phyloP scores from a whole-genome alignment of 2,888 invertebrate species.

The Tribolium freemani region DNA sequence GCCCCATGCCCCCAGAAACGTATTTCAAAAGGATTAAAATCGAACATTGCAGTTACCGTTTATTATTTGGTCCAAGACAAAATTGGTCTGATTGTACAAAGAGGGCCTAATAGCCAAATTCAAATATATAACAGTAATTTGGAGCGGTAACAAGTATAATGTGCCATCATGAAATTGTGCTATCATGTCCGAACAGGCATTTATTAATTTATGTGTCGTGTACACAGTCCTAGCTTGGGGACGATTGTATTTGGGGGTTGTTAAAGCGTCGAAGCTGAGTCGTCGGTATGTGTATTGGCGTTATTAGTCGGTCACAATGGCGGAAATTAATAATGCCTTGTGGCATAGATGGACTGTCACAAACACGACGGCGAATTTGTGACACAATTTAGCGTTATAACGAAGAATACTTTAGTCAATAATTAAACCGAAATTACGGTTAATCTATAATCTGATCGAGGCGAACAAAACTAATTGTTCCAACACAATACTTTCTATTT shows the following conservation, averaged over 20 bases:
- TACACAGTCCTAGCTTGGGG: slow-evolving; percentile 28
- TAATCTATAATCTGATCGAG: slow-evolving; percentile 7
- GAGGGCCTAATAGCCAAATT: slow-evolving; percentile 10
- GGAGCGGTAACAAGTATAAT: slow-evolving; percentile 43
- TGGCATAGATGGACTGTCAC: slow-evolving; percentile 55
- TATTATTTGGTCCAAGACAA: slow-evolving; percentile 2
- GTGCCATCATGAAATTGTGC: slow-evolving; percentile 42
- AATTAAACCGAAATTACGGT: slow-evolving; percentile 1
- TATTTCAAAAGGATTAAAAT: slow-evolving; percentile 15
- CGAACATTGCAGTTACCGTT: slow-evolving; percentile 3
- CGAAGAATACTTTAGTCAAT: neutral
- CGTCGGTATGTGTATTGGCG: slow-evolving; percentile 37
- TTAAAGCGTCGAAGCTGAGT: slow-evolving; percentile 26
- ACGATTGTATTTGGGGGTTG: slow-evolving; percentile 31
- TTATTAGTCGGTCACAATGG: slow-evolving; percentile 42
- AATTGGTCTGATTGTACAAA: slow-evolving; percentile 29
- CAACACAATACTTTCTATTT: slow-evolving; percentile 22
- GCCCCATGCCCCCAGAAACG: neutral
- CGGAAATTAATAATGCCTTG: slow-evolving; percentile 46
- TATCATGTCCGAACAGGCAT: slow-evolving; percentile 42
- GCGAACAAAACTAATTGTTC: slow-evolving; percentile 11
- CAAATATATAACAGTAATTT: slow-evolving; percentile 31
- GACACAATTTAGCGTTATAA: neutral
- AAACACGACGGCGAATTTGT: slow-evolving; percentile 9
- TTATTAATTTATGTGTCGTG: slow-evolving; percentile 47